Evolutionary conservation across 2,888 invertebrate species (phyloP).

Genomic region (Eulithis testata): DNA sequence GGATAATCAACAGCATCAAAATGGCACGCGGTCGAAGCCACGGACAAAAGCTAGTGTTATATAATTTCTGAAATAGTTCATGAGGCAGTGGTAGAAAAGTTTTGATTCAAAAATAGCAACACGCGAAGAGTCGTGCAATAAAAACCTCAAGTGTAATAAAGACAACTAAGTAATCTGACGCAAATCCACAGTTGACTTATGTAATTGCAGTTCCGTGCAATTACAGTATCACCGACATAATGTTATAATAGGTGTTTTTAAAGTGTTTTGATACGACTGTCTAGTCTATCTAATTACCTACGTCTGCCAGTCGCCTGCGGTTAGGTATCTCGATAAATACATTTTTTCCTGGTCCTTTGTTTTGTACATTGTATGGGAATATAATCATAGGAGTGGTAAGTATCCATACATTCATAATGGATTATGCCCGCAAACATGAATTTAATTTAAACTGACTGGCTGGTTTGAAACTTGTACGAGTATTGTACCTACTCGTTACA

Average conservation of each 20-base stretch:
- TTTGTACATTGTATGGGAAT: conserved; percentile 33
- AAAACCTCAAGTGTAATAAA: background rate
- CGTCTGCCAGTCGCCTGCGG: conserved; percentile 38
- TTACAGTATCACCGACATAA: conserved; percentile 25
- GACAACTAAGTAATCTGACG: conserved; percentile 28
- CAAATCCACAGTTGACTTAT: conserved; percentile 28
- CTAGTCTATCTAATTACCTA: conserved; percentile 30
- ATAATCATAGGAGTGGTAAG: conserved; percentile 14
- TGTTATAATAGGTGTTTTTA: conserved; percentile 27
- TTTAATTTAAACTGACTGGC: background rate
- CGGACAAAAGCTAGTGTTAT: too few species aligned
- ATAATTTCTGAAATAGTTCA: too few species aligned
- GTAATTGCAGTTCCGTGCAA: conserved; percentile 26
- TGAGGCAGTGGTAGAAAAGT: too few species aligned
- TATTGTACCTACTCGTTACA: background rate
- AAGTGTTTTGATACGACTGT: conserved; percentile 30
- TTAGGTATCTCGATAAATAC: conserved; percentile 44
- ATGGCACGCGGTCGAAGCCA: too few species aligned
- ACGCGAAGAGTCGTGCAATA: background rate
- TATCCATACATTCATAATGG: conserved; percentile 23
- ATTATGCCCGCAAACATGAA: conserved; percentile 10
- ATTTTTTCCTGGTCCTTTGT: conserved; percentile 52
- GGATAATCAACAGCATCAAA: too few species aligned
- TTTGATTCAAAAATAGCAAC: too few species aligned
- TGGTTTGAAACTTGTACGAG: background rate